These are phyloP conservation scores for Sarotherodon lohbergeri DNA, from an alignment of 2,113 vertebrate species.

Conservation along the genomic window DNA sequence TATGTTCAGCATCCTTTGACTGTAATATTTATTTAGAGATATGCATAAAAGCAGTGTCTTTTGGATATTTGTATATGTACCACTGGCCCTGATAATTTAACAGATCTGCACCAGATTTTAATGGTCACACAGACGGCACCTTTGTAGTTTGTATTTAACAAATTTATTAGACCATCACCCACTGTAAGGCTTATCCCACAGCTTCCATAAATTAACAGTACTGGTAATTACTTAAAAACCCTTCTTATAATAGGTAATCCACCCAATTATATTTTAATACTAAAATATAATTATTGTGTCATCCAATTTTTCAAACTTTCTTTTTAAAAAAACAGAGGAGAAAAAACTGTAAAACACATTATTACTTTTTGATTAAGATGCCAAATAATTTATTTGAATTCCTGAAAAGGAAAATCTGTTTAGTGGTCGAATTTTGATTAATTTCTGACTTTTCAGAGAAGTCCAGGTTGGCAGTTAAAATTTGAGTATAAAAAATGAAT, in stretches of 20 bases:
- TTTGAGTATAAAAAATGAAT: neutral
- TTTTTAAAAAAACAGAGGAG: neutral
- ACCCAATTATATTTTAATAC: neutral
- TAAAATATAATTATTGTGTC: neutral
- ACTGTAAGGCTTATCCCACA: neutral
- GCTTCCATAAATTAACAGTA: neutral
- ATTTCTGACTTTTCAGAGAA: neutral
- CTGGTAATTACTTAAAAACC: neutral
- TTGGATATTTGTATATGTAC: no score
- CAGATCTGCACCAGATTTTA: no score
- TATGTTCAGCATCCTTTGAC: neutral
- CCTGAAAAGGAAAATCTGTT: neutral
- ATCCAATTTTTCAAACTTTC: neutral
- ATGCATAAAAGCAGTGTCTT: neutral
- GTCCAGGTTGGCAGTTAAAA: neutral
- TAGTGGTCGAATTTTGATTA: neutral
- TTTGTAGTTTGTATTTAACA: neutral
- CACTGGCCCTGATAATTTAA: no score
- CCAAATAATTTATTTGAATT: neutral
- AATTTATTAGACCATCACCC: neutral
- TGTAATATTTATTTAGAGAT: neutral
- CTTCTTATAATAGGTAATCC: neutral
- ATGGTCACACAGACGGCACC: no score
- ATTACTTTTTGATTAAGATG: neutral
- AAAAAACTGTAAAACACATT: neutral